These are phyloP conservation scores for Sarcophilus harrisii DNA, from an alignment of 2,797 vertebrate species.

Conservation along the genomic window DNA sequence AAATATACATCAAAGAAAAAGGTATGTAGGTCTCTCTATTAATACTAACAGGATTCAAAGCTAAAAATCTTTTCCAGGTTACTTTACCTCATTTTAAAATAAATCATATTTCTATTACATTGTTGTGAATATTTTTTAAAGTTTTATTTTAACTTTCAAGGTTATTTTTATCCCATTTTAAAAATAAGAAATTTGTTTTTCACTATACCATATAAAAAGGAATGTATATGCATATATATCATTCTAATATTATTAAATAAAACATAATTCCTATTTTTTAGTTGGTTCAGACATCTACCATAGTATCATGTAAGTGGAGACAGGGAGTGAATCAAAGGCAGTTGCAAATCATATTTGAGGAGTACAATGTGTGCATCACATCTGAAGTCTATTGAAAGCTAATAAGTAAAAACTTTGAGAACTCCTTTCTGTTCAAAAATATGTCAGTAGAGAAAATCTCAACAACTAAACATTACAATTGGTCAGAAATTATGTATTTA, in stretches of 20 bases:
- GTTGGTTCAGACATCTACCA: slow-evolving; percentile 56
- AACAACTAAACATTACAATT: slow-evolving; percentile 69
- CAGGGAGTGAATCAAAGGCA: slow-evolving; percentile 72
- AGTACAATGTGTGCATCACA: slow-evolving; percentile 69
- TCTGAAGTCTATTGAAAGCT: slow-evolving; percentile 77
- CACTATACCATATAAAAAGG: slow-evolving; percentile 38
- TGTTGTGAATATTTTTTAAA: slow-evolving; percentile 76
- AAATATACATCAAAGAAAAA: slow-evolving; percentile 84
- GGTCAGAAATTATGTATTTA: slow-evolving; percentile 69
- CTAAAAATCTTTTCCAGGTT: slow-evolving; percentile 86
- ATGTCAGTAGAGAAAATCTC: slow-evolving; percentile 71
- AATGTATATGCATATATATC: slow-evolving; percentile 27
- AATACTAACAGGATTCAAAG: slow-evolving; percentile 81
- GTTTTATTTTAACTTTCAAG: slow-evolving; percentile 76
- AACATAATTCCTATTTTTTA: slow-evolving; percentile 63
- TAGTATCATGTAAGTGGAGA: slow-evolving; percentile 67
- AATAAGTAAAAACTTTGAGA: slow-evolving; percentile 68
- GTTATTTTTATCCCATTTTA: not conserved
- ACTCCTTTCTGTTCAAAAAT: slow-evolving; percentile 76
- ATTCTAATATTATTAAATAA: slow-evolving; percentile 75
- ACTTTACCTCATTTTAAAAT: slow-evolving; percentile 82
- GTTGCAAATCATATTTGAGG: slow-evolving; percentile 73
- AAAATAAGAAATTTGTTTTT: slow-evolving; percentile 49
- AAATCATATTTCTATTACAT: slow-evolving; percentile 73
- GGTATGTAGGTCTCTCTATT: slow-evolving; percentile 83